Base-by-base conservation (phyloP, 2,797 vertebrate species). In the Hipposideros larvatus region DNA sequence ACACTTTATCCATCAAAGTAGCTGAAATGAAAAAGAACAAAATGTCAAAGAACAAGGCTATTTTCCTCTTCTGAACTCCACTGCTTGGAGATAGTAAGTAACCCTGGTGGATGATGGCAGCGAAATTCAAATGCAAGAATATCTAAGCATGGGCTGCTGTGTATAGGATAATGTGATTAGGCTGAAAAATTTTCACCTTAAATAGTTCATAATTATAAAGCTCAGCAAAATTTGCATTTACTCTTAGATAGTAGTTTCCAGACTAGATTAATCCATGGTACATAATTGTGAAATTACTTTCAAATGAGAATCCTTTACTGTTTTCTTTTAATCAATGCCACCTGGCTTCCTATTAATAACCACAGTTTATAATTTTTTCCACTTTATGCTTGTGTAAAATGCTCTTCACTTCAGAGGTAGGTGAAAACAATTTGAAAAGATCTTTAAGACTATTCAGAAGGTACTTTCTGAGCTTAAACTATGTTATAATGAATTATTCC, bases 291-390 rank as follows among this genome's bases (percentile, higher is more conserved):
- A 91, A 97, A 95, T 96, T 89, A 84, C 51, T 95, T 96, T 91
- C 68, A 97, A 97, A 92, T 89, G 82, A 95, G 75, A 79, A 92
- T 77, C 59, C 80, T 87, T 92, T 34, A 75, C 84, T 90, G 48
- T 89, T 96, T 97, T 92, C 68, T 90, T 95, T 96, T 94, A 96
- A 95, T 96, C 86, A 96, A 75, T 68, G 48, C 79, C 87, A 96
- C 74, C 94, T 95, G 70, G 74, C 24, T 96, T 87, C 31, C 90
- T 96, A 93, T 96, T 96, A 96, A 95, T 96, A 97, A 90, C 66
- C 13, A 84, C 5, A 31, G 28, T 63, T 95, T 88, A 90, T 78
- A 83, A 75, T 90, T 93, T 74, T 79, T 89, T 57, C 22, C 11
- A 86, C 70, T 90, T 80, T 92, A 37, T 92, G 68, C 59, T 93